These are phyloP conservation scores for Babyrousa celebensis DNA, from an alignment of 2,797 vertebrate genomes.

Conservation along the genomic window DNA sequence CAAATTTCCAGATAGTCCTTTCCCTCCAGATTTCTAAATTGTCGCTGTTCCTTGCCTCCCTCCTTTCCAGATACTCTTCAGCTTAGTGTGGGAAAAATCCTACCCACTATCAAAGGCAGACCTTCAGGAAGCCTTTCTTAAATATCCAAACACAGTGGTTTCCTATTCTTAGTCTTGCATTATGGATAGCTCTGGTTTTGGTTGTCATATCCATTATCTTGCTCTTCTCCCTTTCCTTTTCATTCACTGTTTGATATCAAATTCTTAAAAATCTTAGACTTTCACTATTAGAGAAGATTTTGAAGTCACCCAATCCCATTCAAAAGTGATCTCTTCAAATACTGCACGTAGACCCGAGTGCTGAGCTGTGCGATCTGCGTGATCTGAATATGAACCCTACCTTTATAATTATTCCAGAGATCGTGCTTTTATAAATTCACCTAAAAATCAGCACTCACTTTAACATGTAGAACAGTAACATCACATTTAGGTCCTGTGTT, in stretches of 20 bases:
- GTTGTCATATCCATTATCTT: background rate
- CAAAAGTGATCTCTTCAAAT: conserved; percentile 6
- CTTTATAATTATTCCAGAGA: background rate
- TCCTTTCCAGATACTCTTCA: background rate
- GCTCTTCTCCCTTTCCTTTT: background rate
- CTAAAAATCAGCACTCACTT: background rate
- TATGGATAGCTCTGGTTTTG: background rate
- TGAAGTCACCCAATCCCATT: background rate
- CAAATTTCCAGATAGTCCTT: background rate
- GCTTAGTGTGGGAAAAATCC: background rate
- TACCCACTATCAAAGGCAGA: background rate
- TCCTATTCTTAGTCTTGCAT: background rate
- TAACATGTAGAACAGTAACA: background rate
- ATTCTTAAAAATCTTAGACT: conserved; percentile 6
- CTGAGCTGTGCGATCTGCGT: background rate
- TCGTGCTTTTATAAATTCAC: background rate
- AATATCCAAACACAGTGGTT: background rate
- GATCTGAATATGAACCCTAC: background rate
- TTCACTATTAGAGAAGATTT: background rate
- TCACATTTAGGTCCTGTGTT: background rate
- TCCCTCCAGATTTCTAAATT: background rate
- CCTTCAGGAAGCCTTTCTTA: background rate
- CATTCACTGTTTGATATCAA: background rate
- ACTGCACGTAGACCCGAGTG: background rate
- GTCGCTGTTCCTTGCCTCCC: background rate